phyloP scores from a whole-genome alignment of 1,140 invertebrate species.

The Bactericera cockerelli region DNA sequence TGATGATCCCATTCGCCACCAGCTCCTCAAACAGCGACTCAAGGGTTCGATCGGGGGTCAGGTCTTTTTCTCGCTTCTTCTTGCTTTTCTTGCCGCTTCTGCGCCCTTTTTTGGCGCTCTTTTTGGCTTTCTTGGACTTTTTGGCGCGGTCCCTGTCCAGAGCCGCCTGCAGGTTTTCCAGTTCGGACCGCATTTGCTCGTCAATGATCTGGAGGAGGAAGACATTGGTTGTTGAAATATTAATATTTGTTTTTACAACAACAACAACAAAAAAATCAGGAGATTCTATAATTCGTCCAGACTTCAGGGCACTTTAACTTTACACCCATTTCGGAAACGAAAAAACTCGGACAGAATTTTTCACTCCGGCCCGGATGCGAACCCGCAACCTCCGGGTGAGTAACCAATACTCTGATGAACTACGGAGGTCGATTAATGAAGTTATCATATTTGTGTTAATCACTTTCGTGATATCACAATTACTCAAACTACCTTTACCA shows the following conservation, averaged over 20 bases:
- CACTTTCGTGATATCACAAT: too few relatives aligned
- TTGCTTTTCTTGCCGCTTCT: constrained; percentile 71
- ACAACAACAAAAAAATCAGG: too few relatives aligned
- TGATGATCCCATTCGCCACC: constrained; percentile 75
- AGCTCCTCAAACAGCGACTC: constrained; percentile 87
- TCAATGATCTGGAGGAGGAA: constrained; percentile 46
- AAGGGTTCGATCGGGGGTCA: constrained; percentile 78
- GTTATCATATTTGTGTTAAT: too few relatives aligned
- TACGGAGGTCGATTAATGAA: too few relatives aligned
- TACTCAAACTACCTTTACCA: too few relatives aligned
- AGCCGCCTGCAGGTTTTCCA: constrained; percentile 56
- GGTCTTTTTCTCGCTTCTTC: constrained; percentile 89
- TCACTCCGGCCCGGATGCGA: too few relatives aligned
- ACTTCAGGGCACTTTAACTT: too few relatives aligned
- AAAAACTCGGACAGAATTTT: too few relatives aligned
- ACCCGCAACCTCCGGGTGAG: too few relatives aligned
- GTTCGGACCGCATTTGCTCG: constrained; percentile 65
- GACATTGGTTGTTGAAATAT: neutral
- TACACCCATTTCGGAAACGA: too few relatives aligned
- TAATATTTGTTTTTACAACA: neutral
- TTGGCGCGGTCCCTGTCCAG: constrained; percentile 34
- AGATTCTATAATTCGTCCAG: neutral
- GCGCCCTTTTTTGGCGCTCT: constrained; percentile 56
- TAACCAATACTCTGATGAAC: neutral
- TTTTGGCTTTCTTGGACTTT: constrained; percentile 62